Conservation (phyloP, 2,888 invertebrate genomes). For the Nymphalis polychloros region DNA sequence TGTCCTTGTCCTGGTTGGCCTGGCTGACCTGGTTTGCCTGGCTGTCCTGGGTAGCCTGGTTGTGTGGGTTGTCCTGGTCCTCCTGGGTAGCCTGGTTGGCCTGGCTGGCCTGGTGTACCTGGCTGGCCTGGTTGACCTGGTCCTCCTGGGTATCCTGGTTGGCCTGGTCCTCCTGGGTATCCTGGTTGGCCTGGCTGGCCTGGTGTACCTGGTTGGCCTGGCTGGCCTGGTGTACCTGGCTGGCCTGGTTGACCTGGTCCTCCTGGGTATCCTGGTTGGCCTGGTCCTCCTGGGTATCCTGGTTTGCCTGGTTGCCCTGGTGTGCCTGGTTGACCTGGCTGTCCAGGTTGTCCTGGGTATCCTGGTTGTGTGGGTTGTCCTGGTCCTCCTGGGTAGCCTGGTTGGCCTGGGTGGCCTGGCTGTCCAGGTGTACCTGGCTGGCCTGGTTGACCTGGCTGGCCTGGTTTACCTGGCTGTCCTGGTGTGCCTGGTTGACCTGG, state of each 20-base stretch:
- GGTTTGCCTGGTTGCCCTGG: conserved; percentile 41
- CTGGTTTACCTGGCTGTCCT: conserved; percentile 39
- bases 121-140: conserved; percentile 11
- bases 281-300: conserved; percentile 44
- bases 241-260: conserved; percentile 31
- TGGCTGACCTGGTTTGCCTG: conserved; percentile 37
- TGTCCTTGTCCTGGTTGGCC: conserved; percentile 42
- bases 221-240: conserved; percentile 39
- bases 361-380: conserved; percentile 37
- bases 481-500: conserved; percentile 37
- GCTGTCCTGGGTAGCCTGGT: conserved; percentile 37
- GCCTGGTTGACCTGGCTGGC: conserved; percentile 36
- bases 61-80: conserved; percentile 48
- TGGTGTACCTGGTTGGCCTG: conserved; percentile 38
- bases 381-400: conserved; percentile 22
- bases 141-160: conserved; percentile 22
- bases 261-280: conserved; percentile 44
- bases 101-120: conserved; percentile 35
- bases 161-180: conserved; percentile 35
- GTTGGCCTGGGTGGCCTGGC: conserved; percentile 30
- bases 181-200: conserved; percentile 33
- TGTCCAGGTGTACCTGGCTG: conserved; percentile 34
- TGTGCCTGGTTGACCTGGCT: conserved; percentile 34
- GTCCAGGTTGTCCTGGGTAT: conserved; percentile 24
- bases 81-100: conserved; percentile 46